Evolutionary conservation across 2,797 vertebrate genomes (phyloP), one percentile per base, ranked within the genome.

Genomic region (Denticeps clupeoides): DNA sequence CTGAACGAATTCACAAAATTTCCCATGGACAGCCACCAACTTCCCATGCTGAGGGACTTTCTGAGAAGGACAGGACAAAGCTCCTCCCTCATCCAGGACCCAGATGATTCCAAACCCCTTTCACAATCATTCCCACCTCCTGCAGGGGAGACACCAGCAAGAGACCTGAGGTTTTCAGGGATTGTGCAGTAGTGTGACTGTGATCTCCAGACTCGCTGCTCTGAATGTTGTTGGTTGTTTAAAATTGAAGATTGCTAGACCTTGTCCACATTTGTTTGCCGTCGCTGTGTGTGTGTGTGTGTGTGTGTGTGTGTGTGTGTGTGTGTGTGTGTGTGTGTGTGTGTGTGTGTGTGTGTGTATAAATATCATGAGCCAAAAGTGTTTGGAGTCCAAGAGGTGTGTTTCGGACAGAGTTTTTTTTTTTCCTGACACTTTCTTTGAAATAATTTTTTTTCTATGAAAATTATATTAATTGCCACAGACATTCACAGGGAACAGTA

Each of bases 361-460:
- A 70, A 76, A 66, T 72, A 74, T 37, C 38, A 5, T 21, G 27
- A 53, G 35, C 55, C n/a, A n/a, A n/a, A n/a, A 21, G 6, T 49
- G 24, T 26, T 45, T 47, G 11, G 54, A 7, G 24, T 49, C 52
- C 29, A 54, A 22, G 28, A 42, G 22, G 33, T 31, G 12, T 49
- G 35, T 19, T 38, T 41, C 11, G 28, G 29, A 41, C 15, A 24
- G 43, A 46, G 18, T 35, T 55, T 4, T 24, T 49, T 29, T 37
- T 49, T 18, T 12, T n/a, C 29, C 10, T 49, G 55, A 44, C 22
- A 21, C 42, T 8, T 7, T 47, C n/a, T 18, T 33, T 43, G 23
- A 24, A 8, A 1, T 12, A 9, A 25, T 27, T 9, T 26, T 45
- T 28, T 31, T 23, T 29, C 21, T 37, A n/a, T n/a, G n/a, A n/a